phyloP scores from a whole-genome alignment of 1,140 invertebrate genomes.

The Glossosoma conforme region DNA sequence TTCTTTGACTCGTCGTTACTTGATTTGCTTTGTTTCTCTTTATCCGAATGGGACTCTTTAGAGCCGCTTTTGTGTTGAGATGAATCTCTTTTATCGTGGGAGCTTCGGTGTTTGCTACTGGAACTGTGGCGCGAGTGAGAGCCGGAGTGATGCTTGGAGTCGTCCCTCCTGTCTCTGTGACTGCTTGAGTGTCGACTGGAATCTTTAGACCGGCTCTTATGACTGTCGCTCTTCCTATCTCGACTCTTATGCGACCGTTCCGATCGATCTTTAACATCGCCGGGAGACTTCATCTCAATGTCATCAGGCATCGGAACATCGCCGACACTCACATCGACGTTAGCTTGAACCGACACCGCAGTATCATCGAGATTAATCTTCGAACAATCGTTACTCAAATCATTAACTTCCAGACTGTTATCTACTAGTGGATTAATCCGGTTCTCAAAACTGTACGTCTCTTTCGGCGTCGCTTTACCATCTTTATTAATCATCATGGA shows the following conservation, averaged over 20 bases:
- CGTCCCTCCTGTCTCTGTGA: conserved; percentile 45
- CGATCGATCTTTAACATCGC: conserved; percentile 2
- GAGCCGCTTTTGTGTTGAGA: conserved; percentile 41
- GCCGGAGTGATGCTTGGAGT: conserved; percentile 37
- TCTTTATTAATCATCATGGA: conserved; percentile 24
- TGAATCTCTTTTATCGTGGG: conserved; percentile 31
- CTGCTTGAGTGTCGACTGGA: conserved; percentile 37
- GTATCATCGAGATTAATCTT: conserved; percentile 35
- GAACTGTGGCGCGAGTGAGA: conserved; percentile 42
- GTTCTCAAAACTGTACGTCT: conserved; percentile 21
- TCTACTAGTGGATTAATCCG: conserved; percentile 12
- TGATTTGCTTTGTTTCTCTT: conserved; percentile 34
- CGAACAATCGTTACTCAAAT: conserved; percentile 16
- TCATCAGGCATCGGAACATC: conserved; percentile 37
- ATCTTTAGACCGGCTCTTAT: conserved; percentile 38
- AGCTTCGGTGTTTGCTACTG: conserved; percentile 36
- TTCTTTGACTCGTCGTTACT: conserved; percentile 28
- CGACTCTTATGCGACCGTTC: background rate
- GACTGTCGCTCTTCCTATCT: conserved; percentile 37
- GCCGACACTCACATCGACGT: too few species aligned
- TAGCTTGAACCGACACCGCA: conserved; percentile 44
- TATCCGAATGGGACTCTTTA: conserved; percentile 39
- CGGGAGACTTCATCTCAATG: conserved; percentile 10
- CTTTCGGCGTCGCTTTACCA: conserved; percentile 15
- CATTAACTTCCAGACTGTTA: conserved; percentile 4